phyloP scores from a whole-genome alignment of 2,113 vertebrate species.

The Mormoops blainvillei region DNA sequence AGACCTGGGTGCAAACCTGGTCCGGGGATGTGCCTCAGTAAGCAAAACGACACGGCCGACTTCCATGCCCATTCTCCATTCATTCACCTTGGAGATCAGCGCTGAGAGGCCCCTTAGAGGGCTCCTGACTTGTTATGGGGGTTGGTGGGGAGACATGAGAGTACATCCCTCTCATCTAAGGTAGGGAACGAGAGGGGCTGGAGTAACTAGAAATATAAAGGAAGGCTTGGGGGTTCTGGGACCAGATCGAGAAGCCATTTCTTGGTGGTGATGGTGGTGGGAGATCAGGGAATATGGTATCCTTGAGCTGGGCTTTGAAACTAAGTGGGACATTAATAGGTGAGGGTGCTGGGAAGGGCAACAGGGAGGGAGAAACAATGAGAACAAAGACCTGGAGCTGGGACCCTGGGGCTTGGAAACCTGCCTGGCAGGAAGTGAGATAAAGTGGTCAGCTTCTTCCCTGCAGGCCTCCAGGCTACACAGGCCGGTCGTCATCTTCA shows the following conservation, averaged over 20 bases:
- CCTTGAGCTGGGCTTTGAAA: background rate
- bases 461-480: background rate
- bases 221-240: background rate
- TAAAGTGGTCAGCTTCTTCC: background rate
- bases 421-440: background rate
- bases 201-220: background rate
- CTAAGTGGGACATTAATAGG: rapidly evolving
- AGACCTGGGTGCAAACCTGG: too few species aligned
- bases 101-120: background rate
- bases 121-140: background rate
- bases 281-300: background rate
- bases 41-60: rapidly evolving
- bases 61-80: too few species aligned
- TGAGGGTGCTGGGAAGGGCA: background rate
- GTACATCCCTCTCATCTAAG: background rate
- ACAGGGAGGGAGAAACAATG: background rate
- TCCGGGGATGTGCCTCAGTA: rapidly evolving
- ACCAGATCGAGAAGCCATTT: background rate
- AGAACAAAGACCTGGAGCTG: background rate
- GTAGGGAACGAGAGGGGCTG: background rate
- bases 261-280: background rate
- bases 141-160: background rate
- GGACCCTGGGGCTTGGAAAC: background rate
- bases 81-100: background rate
- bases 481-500: background rate